Evolutionary conservation across 2,888 invertebrate species (phyloP).

Genomic region (Tenthredo scrophulariae): DNA sequence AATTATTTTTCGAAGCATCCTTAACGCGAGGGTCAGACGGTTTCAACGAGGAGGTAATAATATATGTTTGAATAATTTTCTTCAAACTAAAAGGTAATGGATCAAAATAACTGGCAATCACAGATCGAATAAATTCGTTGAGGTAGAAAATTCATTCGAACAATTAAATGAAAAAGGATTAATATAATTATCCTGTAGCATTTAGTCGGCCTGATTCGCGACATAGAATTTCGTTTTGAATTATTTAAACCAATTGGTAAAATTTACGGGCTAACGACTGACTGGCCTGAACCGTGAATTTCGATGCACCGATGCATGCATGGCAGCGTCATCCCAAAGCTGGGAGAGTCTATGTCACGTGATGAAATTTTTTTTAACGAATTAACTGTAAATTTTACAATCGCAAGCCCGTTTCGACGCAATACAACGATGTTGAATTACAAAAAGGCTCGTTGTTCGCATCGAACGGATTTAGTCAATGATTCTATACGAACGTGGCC

Average conservation of each 20-base stretch:
- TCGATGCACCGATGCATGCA: conserved; percentile 6
- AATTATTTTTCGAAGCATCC: conserved; percentile 27
- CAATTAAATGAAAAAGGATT: conserved; percentile 5
- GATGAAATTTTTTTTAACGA: not conserved
- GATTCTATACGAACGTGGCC: not conserved
- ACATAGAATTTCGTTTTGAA: conserved; percentile 14
- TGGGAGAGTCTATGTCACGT: not conserved
- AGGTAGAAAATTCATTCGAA: not conserved
- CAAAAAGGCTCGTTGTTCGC: not conserved
- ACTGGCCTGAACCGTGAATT: not conserved
- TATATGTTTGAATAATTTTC: not conserved
- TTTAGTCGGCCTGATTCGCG: not conserved
- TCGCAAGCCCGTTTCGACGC: not conserved
- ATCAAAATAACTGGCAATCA: not conserved
- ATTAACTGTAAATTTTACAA: conserved; percentile 9
- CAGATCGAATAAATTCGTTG: not conserved
- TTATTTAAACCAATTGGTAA: conserved; percentile 34
- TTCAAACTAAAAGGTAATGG: not conserved
- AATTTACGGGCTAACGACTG: not conserved
- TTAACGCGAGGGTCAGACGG: not conserved
- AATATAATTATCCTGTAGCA: conserved; percentile 5
- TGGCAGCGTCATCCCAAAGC: not conserved
- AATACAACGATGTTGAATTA: not conserved
- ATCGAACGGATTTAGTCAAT: not conserved
- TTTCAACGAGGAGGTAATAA: conserved; percentile 35